Conservation (phyloP, 2,888 invertebrate genomes). For the Cetonia aurata region DNA sequence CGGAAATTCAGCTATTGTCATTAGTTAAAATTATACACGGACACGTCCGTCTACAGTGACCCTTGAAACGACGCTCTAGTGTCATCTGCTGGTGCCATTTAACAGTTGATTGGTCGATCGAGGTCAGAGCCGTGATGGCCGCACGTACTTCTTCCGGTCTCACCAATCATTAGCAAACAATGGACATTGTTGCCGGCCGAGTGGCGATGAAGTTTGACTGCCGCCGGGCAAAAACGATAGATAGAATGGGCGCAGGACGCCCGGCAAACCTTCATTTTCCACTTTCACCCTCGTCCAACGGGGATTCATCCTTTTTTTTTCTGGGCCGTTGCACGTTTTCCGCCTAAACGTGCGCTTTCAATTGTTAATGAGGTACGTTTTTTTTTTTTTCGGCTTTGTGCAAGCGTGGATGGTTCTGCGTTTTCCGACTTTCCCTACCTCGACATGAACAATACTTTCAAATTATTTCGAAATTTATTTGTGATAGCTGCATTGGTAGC, state of each 20-base stretch:
- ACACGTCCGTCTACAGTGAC: conserved; percentile 38
- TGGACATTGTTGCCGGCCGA: conserved; percentile 49
- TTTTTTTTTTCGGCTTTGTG: conserved; percentile 7
- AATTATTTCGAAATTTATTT: conserved; percentile 4
- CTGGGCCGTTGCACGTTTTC: conserved; percentile 6
- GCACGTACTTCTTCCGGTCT: conserved; percentile 50
- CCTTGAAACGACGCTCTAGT: conserved; percentile 36
- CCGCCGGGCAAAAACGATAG: conserved; percentile 46
- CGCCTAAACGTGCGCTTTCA: conserved; percentile 18
- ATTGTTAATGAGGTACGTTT: conserved; percentile 11
- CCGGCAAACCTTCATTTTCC: conserved; percentile 31
- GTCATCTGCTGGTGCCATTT: conserved; percentile 46
- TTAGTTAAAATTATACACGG: conserved; percentile 29
- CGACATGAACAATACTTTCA: neutral
- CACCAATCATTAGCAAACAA: conserved; percentile 51
- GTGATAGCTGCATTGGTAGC: too few relatives aligned
- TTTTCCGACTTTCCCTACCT: conserved; percentile 17
- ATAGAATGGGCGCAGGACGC: conserved; percentile 5
- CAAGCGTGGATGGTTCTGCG: neutral
- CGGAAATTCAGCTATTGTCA: conserved; percentile 21
- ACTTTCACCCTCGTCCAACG: conserved; percentile 27
- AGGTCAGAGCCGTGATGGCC: conserved; percentile 43
- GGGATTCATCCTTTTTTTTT: conserved; percentile 25
- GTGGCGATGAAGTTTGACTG: conserved; percentile 49
- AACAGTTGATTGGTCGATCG: conserved; percentile 45